A percentile compares a stretch with the other conserved stretches of the same genome.
Conservation (phyloP, 2,113 vertebrate genomes). For the Podarcis raffonei region DNA sequence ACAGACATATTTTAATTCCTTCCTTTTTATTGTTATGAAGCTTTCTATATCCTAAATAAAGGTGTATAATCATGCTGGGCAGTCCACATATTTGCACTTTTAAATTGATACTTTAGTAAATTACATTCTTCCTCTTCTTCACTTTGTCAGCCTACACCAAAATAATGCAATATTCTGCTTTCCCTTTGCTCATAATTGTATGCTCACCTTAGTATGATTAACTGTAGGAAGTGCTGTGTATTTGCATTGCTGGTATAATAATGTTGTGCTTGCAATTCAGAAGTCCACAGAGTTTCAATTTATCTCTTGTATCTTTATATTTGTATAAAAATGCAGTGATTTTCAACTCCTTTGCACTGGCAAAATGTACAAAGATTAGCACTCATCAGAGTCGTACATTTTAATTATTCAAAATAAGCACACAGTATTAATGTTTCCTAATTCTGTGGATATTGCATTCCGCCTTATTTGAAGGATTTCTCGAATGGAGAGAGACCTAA, state of each 20-base stretch:
- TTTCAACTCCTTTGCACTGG: background rate
- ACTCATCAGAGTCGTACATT: background rate
- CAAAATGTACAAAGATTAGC: background rate
- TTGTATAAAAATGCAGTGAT: background rate
- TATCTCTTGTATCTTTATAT: background rate
- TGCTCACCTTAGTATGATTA: background rate
- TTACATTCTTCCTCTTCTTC: background rate
- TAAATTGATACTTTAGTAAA: background rate
- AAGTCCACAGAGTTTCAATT: background rate
- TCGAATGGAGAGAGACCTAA: conserved; percentile 83
- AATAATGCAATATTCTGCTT: background rate
- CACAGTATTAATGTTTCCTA: conserved; percentile 39
- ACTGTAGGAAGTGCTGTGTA: background rate
- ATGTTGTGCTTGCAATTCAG: background rate
- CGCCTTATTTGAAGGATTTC: conserved; percentile 73
- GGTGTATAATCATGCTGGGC: background rate
- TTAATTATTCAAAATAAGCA: conserved; percentile 22
- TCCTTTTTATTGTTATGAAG: background rate
- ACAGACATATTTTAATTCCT: background rate
- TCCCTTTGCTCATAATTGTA: background rate
- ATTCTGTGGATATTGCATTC: conserved; percentile 37
- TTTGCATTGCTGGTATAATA: background rate
- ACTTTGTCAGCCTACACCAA: background rate
- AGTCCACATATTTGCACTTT: background rate
- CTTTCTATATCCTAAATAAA: background rate